Percentiles rank a stretch among this genome's conserved stretches.
Conservation (phyloP, 2,113 vertebrate species). For the Tenrec ecaudatus region DNA sequence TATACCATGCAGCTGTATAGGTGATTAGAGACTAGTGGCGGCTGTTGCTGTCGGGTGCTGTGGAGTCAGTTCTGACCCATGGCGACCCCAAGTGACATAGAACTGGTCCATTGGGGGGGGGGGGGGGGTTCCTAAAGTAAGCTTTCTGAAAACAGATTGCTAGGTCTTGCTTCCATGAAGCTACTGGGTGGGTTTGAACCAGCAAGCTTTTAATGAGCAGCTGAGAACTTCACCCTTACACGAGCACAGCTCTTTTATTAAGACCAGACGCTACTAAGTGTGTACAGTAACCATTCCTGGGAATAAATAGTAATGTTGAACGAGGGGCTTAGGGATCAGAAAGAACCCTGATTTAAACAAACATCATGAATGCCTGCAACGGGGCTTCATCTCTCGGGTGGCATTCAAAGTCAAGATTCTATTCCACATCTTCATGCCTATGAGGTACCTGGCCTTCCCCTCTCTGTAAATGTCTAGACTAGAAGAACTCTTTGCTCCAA, state of each 20-base stretch:
- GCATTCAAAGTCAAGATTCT: not conserved
- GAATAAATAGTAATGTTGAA: not conserved
- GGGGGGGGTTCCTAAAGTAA: not conserved
- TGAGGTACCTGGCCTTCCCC: too few relatives aligned
- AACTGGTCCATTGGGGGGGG: not conserved
- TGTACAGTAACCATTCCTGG: not conserved
- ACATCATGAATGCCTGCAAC: slow-evolving; percentile 45
- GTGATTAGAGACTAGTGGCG: not conserved
- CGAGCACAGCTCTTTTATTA: not conserved
- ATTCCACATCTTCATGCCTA: not conserved
- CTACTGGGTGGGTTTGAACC: not conserved
- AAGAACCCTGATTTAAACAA: slow-evolving; percentile 44
- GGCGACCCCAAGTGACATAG: not conserved
- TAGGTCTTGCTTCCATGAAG: not conserved
- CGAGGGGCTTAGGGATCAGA: slow-evolving; percentile 7
- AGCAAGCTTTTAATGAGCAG: not conserved
- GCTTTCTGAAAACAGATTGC: not conserved
- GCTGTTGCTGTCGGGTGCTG: not conserved
- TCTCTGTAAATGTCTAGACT: slow-evolving; percentile 23
- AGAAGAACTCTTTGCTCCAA: slow-evolving; percentile 29
- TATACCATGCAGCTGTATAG: slow-evolving; percentile 9
- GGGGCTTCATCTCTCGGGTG: not conserved
- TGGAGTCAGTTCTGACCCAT: not conserved
- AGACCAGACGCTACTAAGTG: slow-evolving; percentile 25
- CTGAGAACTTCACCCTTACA: not conserved